Evolutionary conservation across 2,888 invertebrate species (phyloP), one percentile per base, ranked within the genome.

Genomic region (Thelaira solivaga): DNA sequence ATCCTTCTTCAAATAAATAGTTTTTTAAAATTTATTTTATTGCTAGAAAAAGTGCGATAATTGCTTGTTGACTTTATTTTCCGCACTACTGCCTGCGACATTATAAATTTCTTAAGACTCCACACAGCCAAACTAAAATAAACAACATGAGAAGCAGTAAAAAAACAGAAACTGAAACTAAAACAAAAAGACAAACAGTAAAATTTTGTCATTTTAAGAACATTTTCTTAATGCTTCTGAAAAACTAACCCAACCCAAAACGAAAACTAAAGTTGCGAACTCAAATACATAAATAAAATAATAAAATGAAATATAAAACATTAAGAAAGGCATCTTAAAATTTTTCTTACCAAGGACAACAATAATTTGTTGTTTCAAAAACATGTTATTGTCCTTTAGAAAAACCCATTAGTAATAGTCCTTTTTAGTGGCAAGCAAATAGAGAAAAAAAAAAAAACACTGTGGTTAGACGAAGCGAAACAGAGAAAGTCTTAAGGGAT

Each of bases 31-130:
- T n/a, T 13, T 24, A 24, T 65, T 41, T 29, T 20, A 18, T 45
- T 57, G 20, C 8, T 13, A 20, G 31, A 61, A 71, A 77, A 76
- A 78, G 81, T 81, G 81, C 78, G 80, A 80, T 81, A 81, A 81
- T 80, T 81, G 80, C 80, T 80, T 81, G 80, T 81, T 81, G 81
- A 80, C 80, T 81, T 80, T 76, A 80, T 80, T 81, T 81, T 74
- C 80, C 76, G 78, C 80, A 45, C 80, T 78, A 49, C 67, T 78
- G 80, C 77, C 77, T 75, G 71, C 31, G 55, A 62, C 36, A 57
- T 62, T 71, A 57, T 59, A 57, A 62, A 53, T 29, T 72, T 55
- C 53, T 45, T 53, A 61, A 59, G 59, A 51, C 61, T 61, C 20
- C 36, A n/a, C n/a, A 43, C 49, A 29, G 13, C 36, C n/a, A 4